phyloP scores from a whole-genome alignment of 1,140 invertebrate species.

The Bombus impatiens region DNA sequence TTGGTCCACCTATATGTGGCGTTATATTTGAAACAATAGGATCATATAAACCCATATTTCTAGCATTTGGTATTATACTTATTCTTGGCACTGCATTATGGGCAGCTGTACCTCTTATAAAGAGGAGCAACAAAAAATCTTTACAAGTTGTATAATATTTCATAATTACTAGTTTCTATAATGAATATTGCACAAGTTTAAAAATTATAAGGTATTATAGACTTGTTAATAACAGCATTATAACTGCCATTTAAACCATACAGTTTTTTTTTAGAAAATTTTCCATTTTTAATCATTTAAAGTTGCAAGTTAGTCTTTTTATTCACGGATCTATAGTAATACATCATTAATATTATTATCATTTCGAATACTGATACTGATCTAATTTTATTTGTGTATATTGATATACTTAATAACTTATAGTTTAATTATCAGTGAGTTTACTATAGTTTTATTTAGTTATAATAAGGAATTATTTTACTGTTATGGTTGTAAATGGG shows the following conservation, averaged over 20 bases:
- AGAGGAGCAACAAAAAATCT: slow-evolving; percentile 79
- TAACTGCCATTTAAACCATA: slow-evolving; percentile 6
- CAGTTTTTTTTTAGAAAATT: background rate
- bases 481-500: background rate
- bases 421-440: background rate
- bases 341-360: slow-evolving; percentile 10
- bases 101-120: slow-evolving; percentile 87
- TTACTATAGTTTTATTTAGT: background rate
- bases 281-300: background rate
- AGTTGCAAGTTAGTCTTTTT: background rate
- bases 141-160: slow-evolving; percentile 59
- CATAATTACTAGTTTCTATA: slow-evolving; percentile 14
- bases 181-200: slow-evolving; percentile 21
- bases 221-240: background rate
- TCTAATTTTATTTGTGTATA: background rate
- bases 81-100: slow-evolving; percentile 88
- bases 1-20: slow-evolving; percentile 90
- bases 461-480: background rate
- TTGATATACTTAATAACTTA: background rate
- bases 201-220: slow-evolving; percentile 20
- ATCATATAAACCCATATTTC: slow-evolving; percentile 87
- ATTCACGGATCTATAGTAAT: background rate
- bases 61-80: slow-evolving; percentile 87
- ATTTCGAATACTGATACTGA: background rate
- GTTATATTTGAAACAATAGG: slow-evolving; percentile 85